A percentile compares a stretch with the other conserved stretches of the same genome.
Conservation (phyloP, 1,140 invertebrate genomes). For the Triops longicaudatus region DNA sequence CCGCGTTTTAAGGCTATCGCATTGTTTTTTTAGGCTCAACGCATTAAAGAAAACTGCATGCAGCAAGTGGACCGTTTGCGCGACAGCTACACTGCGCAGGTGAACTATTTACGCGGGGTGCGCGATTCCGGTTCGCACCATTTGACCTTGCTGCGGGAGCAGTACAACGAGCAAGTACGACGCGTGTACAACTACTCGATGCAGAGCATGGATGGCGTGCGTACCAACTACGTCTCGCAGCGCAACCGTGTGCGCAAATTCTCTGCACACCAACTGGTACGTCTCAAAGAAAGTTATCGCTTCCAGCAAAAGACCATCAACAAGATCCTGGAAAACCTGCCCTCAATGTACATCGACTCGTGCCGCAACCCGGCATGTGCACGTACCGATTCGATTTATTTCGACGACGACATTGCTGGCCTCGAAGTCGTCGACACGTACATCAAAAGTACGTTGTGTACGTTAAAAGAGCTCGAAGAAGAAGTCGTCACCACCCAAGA, state of each 20-base stretch:
- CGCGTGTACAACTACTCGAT: constrained; percentile 82
- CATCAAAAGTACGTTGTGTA: constrained; percentile 21
- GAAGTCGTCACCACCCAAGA: background rate
- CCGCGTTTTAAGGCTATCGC: background rate
- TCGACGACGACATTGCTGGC: constrained; percentile 49
- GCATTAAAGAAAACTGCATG: constrained; percentile 83
- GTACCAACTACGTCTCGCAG: constrained; percentile 92
- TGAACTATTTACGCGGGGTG: constrained; percentile 77
- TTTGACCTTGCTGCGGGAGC: constrained; percentile 71
- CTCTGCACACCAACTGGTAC: constrained; percentile 78
- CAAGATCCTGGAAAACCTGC: constrained; percentile 87
- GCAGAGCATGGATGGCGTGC: constrained; percentile 79
- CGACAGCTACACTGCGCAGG: constrained; percentile 79
- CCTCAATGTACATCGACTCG: constrained; percentile 86
- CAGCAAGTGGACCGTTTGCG: constrained; percentile 89
- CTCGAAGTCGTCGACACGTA: constrained; percentile 32
- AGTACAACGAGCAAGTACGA: constrained; percentile 81
- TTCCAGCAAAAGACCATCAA: constrained; percentile 89
- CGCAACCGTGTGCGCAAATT: constrained; percentile 88
- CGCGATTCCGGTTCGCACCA: constrained; percentile 79
- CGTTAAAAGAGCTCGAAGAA: constrained; percentile 23
- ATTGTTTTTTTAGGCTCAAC: constrained; percentile 53
- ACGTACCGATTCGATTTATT: constrained; percentile 62
- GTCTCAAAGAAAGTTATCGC: constrained; percentile 84
- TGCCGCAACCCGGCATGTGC: constrained; percentile 78